Evolutionary conservation across 2,888 invertebrate genomes (phyloP).

Genomic region (Microplitis deprimator): DNA sequence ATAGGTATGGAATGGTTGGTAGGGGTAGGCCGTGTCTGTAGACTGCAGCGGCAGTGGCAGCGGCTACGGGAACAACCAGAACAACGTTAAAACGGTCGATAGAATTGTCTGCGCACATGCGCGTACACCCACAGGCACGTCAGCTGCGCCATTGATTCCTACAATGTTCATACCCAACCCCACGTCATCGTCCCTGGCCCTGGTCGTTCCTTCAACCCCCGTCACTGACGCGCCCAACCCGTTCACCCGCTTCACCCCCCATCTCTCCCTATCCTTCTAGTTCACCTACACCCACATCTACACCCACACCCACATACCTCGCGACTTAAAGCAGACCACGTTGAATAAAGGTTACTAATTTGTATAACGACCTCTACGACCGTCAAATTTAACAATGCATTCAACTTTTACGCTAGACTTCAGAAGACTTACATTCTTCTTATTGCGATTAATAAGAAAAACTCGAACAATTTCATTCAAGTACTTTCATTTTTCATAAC

Average conservation of each 20-base stretch:
- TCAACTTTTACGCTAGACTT: neutral
- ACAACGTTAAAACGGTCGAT: conserved; percentile 63
- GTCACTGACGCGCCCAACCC: conserved; percentile 25
- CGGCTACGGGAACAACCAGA: neutral
- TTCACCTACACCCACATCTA: conserved; percentile 37
- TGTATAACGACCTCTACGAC: conserved; percentile 48
- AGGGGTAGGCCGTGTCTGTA: conserved; percentile 67
- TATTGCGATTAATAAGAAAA: neutral
- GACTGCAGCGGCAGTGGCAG: conserved; percentile 55
- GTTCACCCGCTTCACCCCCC: conserved; percentile 30
- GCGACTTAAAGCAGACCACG: conserved; percentile 67
- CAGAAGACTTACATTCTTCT: neutral
- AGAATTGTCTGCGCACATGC: conserved; percentile 71
- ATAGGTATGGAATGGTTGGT: conserved; percentile 50
- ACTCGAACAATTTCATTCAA: too few species aligned
- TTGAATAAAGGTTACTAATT: conserved; percentile 64
- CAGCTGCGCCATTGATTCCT: conserved; percentile 71
- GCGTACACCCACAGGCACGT: conserved; percentile 60
- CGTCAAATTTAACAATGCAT: neutral
- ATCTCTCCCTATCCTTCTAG: conserved; percentile 4
- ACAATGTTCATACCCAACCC: conserved; percentile 20
- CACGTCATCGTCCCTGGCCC: conserved; percentile 37
- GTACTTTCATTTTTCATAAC: too few species aligned
- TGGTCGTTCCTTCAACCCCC: conserved; percentile 45
- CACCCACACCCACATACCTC: conserved; percentile 35